Evolutionary conservation across 2,888 invertebrate genomes (phyloP), one percentile per base, ranked within the genome.

Genomic region (Xanthostigma xanthostigma): DNA sequence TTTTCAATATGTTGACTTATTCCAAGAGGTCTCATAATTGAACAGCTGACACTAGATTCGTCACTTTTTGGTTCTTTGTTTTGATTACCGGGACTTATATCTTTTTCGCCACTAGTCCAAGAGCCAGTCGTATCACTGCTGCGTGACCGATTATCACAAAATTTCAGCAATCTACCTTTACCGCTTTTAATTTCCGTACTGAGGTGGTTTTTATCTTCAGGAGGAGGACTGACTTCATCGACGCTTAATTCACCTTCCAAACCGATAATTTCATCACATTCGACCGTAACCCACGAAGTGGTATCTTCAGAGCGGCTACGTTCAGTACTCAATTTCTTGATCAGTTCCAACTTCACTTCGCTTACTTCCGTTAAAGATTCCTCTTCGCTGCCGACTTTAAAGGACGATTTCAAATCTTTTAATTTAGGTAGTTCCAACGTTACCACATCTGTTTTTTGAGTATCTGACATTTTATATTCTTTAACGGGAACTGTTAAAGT

Each of bases 51-150:
- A 63, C 83, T 83, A 0, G 83, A 83, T 61, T 84, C 83, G 53
- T 84, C 83, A 14, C 80, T 80, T 11, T 37, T 37, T 11, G 36
- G 33, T 63, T 82, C 81, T 51, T 78, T 75, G 50, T 68, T 40
- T 58, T 61, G 50, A 60, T 68, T 48, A 58, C 69, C 51, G 45
- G 81, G 79, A 58, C 80, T 81, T 1, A 70, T 68, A 60, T 81
- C 81, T 62, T 81, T 81, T 61, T 83, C 83, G n/a, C 81, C 79
- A 57, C 82, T 83, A 0, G 85, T 85, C 83, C 84, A 86, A 0
- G 86, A 86, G 36, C 67, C 68, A 5, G 78, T 79, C 0, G 82
- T 82, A 59, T 87, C 86, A 2, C 85, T 86, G 57, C 86, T 86
- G 55, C 79, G 72, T 1, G 86, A 86, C 51, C 84, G 79, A 61